These are phyloP conservation scores for Camponotus fellah DNA, from an alignment of 2,888 invertebrate species.

Conservation along the genomic window DNA sequence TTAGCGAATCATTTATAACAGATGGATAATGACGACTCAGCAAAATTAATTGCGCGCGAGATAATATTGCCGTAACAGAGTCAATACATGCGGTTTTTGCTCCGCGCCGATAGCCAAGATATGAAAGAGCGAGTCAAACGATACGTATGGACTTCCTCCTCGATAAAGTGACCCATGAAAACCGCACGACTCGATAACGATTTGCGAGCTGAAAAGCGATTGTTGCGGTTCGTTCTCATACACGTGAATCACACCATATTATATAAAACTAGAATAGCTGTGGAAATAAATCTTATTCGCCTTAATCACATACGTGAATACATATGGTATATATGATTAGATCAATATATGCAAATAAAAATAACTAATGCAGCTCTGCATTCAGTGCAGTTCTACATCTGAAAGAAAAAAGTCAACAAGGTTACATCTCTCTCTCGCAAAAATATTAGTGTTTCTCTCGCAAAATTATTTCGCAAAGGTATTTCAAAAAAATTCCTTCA, in stretches of 20 bases:
- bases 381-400: background rate
- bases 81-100: background rate
- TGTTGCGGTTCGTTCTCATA: conserved; percentile 27
- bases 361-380: background rate
- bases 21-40: background rate
- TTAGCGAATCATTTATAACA: background rate
- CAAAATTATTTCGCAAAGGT: background rate
- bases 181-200: conserved; percentile 68
- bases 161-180: conserved; percentile 47
- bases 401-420: background rate
- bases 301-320: background rate
- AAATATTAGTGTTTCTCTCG: no score
- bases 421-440: background rate
- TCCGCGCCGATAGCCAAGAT: background rate
- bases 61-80: background rate
- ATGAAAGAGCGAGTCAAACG: conserved; percentile 39
- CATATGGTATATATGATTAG: background rate
- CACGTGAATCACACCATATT: conserved; percentile 48
- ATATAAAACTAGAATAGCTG: conserved; percentile 51
- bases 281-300: conserved; percentile 63
- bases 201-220: conserved; percentile 54
- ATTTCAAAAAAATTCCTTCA: background rate
- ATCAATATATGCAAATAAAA: conserved; percentile 10
- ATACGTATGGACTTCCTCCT: conserved; percentile 45
- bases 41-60: conserved; percentile 8